Evolutionary conservation across 2,888 invertebrate species (phyloP).

Genomic region (Zhuqinia jingwanae): DNA sequence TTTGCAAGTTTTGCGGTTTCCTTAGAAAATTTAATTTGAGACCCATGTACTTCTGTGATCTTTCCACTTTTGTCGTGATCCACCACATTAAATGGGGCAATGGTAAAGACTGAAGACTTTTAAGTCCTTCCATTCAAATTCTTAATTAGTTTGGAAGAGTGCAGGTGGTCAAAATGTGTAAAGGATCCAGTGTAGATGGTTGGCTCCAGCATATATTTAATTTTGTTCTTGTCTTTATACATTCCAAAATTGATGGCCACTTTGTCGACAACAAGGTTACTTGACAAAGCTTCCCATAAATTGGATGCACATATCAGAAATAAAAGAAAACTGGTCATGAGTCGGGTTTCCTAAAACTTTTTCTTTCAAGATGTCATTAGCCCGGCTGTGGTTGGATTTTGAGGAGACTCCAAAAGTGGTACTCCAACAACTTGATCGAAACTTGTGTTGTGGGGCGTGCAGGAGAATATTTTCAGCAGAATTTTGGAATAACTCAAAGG

Average conservation of each 20-base stretch:
- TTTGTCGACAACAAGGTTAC: background rate
- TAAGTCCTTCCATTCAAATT: background rate
- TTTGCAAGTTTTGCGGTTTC: background rate
- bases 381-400: background rate
- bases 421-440: background rate
- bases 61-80: background rate
- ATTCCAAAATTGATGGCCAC: conserved; percentile 22
- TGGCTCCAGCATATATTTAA: conserved; percentile 17
- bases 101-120: background rate
- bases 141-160: background rate
- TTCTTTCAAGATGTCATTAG: background rate
- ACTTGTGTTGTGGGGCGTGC: background rate
- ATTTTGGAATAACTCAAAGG: background rate
- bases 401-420: background rate
- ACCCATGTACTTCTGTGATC: background rate
- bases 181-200: background rate
- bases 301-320: background rate
- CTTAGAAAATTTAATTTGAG: background rate
- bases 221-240: background rate
- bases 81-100: background rate
- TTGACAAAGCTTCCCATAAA: background rate
- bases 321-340: conserved; percentile 40
- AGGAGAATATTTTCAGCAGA: background rate
- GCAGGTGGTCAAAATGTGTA: background rate
- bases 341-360: background rate